Evolutionary conservation across 2,113 vertebrate genomes (phyloP).

Genomic region (Dolichotis patagonum): DNA sequence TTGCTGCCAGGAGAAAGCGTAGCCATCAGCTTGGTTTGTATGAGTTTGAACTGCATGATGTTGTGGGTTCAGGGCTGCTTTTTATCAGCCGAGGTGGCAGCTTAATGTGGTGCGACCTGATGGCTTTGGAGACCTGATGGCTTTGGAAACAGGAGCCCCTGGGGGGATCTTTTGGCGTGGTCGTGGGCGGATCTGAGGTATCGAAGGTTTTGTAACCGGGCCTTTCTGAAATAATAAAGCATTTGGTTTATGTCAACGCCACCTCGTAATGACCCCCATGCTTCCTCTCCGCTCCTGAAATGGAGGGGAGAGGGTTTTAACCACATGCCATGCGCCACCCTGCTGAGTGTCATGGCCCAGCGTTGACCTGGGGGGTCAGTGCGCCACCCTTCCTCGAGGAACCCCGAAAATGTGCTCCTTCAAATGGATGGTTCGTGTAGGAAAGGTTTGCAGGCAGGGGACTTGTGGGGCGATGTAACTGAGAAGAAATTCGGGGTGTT

Average conservation of each 20-base stretch:
- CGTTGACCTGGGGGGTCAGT: not conserved
- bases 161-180: not conserved
- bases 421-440: not conserved
- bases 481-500: not conserved
- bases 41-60: not conserved
- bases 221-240: constrained; percentile 75
- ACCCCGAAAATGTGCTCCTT: not conserved
- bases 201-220: constrained; percentile 58
- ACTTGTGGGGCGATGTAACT: not conserved
- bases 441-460: not conserved
- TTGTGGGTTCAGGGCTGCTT: not conserved
- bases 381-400: not conserved
- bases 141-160: not conserved
- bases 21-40: not conserved
- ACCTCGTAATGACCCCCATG: not conserved
- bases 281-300: not conserved
- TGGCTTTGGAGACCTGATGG: not conserved
- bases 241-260: constrained; percentile 63
- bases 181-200: not conserved
- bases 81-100: not conserved
- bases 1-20: not conserved
- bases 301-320: not conserved
- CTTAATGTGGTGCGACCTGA: not conserved
- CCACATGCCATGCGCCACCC: not conserved
- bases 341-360: not conserved